Evolutionary conservation across 2,797 vertebrate genomes (phyloP).

Genomic region (Enoplosus armatus): DNA sequence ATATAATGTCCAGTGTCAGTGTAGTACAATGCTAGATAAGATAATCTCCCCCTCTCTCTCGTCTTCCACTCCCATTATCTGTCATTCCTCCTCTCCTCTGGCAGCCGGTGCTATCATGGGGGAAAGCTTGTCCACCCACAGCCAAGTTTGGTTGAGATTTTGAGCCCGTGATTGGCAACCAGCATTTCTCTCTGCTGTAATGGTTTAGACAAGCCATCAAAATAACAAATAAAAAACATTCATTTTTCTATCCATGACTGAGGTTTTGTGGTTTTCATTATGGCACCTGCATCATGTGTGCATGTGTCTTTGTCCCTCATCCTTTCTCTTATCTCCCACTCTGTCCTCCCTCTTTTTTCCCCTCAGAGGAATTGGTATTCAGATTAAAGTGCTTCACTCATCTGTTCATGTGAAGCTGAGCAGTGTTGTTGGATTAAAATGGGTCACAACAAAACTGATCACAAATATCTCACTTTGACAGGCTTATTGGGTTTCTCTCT

Average conservation of each 20-base stretch:
- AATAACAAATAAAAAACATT: slow-evolving; percentile 37
- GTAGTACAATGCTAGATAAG: neutral
- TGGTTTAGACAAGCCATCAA: slow-evolving; percentile 60
- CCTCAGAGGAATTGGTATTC: slow-evolving; percentile 40
- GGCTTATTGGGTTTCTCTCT: slow-evolving; percentile 50
- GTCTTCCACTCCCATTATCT: slow-evolving; percentile 24
- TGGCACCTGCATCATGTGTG: slow-evolving; percentile 40
- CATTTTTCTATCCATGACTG: slow-evolving; percentile 41
- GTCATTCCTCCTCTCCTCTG: slow-evolving; percentile 45
- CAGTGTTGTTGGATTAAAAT: slow-evolving; percentile 63
- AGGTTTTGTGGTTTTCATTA: slow-evolving; percentile 43
- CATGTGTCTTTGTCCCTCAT: slow-evolving; percentile 5
- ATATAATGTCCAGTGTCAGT: neutral
- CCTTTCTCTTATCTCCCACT: slow-evolving; percentile 33
- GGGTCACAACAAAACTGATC: slow-evolving; percentile 71
- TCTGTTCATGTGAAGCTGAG: slow-evolving; percentile 33
- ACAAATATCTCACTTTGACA: slow-evolving; percentile 62
- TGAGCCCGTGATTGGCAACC: slow-evolving; percentile 63
- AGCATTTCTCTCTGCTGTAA: slow-evolving; percentile 34
- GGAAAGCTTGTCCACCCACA: slow-evolving; percentile 70
- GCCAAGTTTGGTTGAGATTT: slow-evolving; percentile 38
- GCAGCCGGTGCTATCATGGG: slow-evolving; percentile 32
- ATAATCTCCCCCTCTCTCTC: slow-evolving; percentile 6
- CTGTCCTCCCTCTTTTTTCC: slow-evolving; percentile 21
- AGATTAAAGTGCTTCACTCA: slow-evolving; percentile 49